phyloP scores from a whole-genome alignment of 2,888 invertebrate genomes.

The Pasiphila rectangulata region DNA sequence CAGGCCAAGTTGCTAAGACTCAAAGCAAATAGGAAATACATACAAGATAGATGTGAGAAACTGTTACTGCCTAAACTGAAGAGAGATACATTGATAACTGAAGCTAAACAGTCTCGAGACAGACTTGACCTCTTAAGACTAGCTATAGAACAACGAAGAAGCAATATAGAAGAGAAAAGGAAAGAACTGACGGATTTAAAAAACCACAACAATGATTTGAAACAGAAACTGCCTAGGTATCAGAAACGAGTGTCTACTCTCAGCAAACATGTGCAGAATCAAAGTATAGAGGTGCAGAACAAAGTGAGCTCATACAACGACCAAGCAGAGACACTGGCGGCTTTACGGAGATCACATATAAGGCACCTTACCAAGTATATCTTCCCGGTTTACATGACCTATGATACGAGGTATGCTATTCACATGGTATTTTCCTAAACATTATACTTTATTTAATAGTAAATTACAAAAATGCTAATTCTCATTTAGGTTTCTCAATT shows the following conservation, averaged over 20 bases:
- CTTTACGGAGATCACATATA: constrained; percentile 63
- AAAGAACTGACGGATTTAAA: constrained; percentile 50
- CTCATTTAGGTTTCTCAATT: no score
- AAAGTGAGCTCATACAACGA: constrained; percentile 55
- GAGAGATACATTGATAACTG: constrained; percentile 62
- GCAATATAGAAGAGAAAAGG: constrained; percentile 57
- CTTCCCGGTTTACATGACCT: constrained; percentile 73
- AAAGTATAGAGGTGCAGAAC: constrained; percentile 57
- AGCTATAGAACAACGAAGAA: constrained; percentile 67
- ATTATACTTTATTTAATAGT: no score
- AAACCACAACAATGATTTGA: constrained; percentile 60
- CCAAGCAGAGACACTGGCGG: constrained; percentile 54
- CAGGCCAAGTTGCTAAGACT: constrained; percentile 81
- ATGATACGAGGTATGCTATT: constrained; percentile 61
- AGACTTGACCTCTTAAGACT: constrained; percentile 63
- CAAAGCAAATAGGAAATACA: constrained; percentile 79
- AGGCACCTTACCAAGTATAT: constrained; percentile 70
- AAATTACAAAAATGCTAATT: no score
- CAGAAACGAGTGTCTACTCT: constrained; percentile 65
- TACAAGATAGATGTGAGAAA: constrained; percentile 79
- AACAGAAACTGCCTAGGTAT: constrained; percentile 64
- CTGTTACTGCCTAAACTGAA: constrained; percentile 60
- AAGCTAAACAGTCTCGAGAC: constrained; percentile 67
- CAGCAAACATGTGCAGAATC: constrained; percentile 57
- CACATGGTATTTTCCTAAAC: no score